These are phyloP conservation scores for Xiphias gladius DNA, from an alignment of 2,113 vertebrate species.

Conservation along the genomic window DNA sequence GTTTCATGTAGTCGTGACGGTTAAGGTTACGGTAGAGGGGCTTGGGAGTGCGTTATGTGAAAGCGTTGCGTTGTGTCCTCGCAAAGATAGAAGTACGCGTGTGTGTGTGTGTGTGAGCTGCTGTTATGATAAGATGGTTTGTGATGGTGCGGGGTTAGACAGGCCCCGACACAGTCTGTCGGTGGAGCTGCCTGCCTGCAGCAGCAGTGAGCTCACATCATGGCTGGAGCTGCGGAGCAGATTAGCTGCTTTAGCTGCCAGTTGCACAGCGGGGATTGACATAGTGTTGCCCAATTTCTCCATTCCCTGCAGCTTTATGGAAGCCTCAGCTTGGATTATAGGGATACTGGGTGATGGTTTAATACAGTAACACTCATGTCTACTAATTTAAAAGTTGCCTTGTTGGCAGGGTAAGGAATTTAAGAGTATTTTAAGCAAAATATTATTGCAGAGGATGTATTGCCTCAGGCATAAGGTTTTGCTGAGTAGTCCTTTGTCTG, in stretches of 20 bases:
- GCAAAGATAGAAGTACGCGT: conserved; percentile 6
- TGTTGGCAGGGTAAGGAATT: not conserved
- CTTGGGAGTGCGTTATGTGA: too few relatives aligned
- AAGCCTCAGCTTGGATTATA: conserved; percentile 58
- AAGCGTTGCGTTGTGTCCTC: too few relatives aligned
- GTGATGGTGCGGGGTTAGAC: conserved; percentile 43
- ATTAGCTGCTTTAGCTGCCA: conserved; percentile 42
- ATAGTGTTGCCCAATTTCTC: conserved; percentile 51
- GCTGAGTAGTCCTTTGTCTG: not conserved
- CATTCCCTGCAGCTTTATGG: conserved; percentile 34
- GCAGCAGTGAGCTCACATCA: conserved; percentile 53
- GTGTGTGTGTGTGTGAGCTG: conserved; percentile 9
- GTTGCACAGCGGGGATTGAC: conserved; percentile 8
- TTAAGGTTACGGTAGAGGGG: too few relatives aligned
- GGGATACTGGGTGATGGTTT: conserved; percentile 26
- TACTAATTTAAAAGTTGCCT: conserved; percentile 32
- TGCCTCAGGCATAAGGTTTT: not conserved
- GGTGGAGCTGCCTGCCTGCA: conserved; percentile 25
- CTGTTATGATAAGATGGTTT: conserved; percentile 53
- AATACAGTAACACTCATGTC: conserved; percentile 36
- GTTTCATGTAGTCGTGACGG: too few relatives aligned
- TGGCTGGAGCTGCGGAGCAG: conserved; percentile 26
- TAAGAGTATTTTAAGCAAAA: not conserved
- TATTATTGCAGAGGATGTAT: not conserved
- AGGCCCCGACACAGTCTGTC: conserved; percentile 57